Evolutionary conservation across 2,797 vertebrate genomes (phyloP), one percentile per base, ranked within the genome.

Genomic region (Tarsius wallacei): DNA sequence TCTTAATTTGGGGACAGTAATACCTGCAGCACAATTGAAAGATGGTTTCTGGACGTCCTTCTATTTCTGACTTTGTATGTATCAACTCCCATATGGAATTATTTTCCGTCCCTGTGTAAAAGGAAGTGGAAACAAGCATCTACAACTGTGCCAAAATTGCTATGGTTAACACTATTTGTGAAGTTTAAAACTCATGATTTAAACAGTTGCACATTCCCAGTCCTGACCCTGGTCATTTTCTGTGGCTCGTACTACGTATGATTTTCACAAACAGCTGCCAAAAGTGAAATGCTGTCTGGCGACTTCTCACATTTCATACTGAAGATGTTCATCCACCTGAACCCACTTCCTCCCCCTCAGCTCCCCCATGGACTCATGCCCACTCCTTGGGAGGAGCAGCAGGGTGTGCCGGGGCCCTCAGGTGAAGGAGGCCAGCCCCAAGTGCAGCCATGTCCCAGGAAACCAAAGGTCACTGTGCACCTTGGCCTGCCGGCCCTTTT

Each of bases 21-120:
- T 98, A 99, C 99, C 99, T 99, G 99, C 99, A 99, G 66, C 99
- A 99, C 97, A 99, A 97, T 98, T 99, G 99, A 98, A 99, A 99
- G 94, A 99, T 96, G 0, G 99, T 99, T 98, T 99, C 99, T 0
- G 99, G 99, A 90, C 99, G 99, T 68, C 99, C 99, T 98, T 99
- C 99, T 89, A 99, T 97, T 97, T 99, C 99, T 82, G 99, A 99
- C 98, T 99, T 99, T 1, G 99, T 99, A 98, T 99, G 99, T 98
- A 99, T 99, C 98, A 99, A 98, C 98, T 99, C 99, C 99, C 99
- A 99, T 86, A 99, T 98, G 94, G 99, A 99, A 98, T 99, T 99
- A 97, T 99, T 99, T 93, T 99, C 99, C 57, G 99, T 98, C 96
- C 99, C 99, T 98, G 98, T 22, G 59, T 36, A 22, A 61, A 97